Percentiles rank a stretch among this genome's conserved stretches.
phyloP scores from a whole-genome alignment of 2,888 invertebrate genomes.

The Operophtera brumata region DNA sequence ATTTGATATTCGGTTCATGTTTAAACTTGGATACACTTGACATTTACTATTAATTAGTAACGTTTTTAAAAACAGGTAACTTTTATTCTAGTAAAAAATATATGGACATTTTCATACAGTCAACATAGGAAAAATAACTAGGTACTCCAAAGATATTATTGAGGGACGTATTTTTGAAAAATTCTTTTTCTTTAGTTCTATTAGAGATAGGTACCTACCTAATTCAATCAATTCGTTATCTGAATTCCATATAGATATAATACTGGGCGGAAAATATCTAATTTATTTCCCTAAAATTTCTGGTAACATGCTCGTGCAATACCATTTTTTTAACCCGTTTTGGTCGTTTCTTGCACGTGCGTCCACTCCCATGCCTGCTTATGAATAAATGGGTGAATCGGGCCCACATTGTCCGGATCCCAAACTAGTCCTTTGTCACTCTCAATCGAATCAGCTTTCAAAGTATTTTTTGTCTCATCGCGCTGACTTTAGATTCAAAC shows the following conservation, averaged over 20 bases:
- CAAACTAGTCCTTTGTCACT: constrained; percentile 2
- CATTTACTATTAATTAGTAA: too few species aligned
- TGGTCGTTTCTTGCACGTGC: constrained; percentile 34
- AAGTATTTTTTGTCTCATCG: neutral
- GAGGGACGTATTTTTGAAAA: too few species aligned
- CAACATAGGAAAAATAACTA: too few species aligned
- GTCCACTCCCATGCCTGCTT: constrained; percentile 34
- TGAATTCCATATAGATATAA: too few species aligned
- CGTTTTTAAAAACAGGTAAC: too few species aligned
- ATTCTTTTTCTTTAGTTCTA: too few species aligned
- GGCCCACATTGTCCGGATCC: constrained; percentile 33
- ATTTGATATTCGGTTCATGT: neutral
- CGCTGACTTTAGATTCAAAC: neutral
- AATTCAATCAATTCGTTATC: too few species aligned
- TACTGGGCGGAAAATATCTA: constrained; percentile 13
- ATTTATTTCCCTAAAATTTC: constrained; percentile 15
- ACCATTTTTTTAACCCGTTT: constrained; percentile 34
- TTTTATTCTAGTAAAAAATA: neutral
- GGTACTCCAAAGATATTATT: too few species aligned
- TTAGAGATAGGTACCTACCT: too few species aligned
- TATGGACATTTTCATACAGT: too few species aligned
- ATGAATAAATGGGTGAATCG: constrained; percentile 36
- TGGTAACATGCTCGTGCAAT: constrained; percentile 11
- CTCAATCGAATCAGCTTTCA: neutral
- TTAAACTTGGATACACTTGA: neutral